Conservation (phyloP, 2,888 invertebrate species). For the Cephus sareptanus region DNA sequence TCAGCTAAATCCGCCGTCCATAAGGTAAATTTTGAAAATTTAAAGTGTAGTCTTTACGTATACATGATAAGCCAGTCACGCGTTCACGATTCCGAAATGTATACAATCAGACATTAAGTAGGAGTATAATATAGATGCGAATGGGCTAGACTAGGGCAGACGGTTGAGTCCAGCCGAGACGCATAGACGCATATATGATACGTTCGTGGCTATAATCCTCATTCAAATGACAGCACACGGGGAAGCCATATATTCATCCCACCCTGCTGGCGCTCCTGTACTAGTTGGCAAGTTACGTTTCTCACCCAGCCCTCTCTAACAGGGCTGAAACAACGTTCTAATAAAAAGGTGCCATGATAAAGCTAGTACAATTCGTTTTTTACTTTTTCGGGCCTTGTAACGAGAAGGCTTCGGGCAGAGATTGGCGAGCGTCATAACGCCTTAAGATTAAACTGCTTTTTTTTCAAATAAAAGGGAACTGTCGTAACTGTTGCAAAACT, state of each 20-base stretch:
- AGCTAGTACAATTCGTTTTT: background rate
- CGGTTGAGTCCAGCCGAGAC: background rate
- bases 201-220: slow-evolving; percentile 48
- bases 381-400: background rate
- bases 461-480: background rate
- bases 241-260: slow-evolving; percentile 55
- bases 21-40: background rate
- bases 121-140: background rate
- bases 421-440: background rate
- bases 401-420: background rate
- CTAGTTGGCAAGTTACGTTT: background rate
- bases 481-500: background rate
- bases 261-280: slow-evolving; percentile 28
- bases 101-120: background rate
- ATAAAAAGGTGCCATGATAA: background rate
- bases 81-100: background rate
- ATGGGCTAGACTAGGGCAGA: background rate
- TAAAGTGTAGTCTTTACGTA: background rate
- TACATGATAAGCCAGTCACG: background rate
- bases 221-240: slow-evolving; percentile 59
- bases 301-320: background rate
- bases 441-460: background rate
- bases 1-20: background rate
- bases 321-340: background rate
- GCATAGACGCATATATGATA: background rate